Conservation (phyloP, 2,113 vertebrate genomes). For the Percopsis transmontana region DNA sequence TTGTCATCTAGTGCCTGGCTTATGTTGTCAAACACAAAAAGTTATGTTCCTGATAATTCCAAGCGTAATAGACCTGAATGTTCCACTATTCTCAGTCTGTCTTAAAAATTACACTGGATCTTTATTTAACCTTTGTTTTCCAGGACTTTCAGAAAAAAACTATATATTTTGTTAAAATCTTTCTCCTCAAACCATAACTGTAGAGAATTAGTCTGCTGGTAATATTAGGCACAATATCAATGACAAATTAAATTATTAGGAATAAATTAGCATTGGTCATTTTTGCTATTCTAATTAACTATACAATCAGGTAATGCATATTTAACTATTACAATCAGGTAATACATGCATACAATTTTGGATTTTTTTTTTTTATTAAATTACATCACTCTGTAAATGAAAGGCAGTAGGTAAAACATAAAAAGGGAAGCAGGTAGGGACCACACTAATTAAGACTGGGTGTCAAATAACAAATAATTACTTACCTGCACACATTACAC, state of each 20-base stretch:
- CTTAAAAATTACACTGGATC: slow-evolving; percentile 53
- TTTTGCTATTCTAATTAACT: too few relatives aligned
- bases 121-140: slow-evolving; percentile 44
- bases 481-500: slow-evolving; percentile 58
- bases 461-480: slow-evolving; percentile 23
- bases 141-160: slow-evolving; percentile 35
- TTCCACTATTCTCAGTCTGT: slow-evolving; percentile 56
- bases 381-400: slow-evolving; percentile 15
- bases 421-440: slow-evolving; percentile 33
- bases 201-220: too few relatives aligned
- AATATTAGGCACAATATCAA: too few relatives aligned
- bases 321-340: too few relatives aligned
- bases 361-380: too few relatives aligned
- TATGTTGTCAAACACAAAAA: background rate
- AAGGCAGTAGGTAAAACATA: too few relatives aligned
- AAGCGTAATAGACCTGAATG: slow-evolving; percentile 57
- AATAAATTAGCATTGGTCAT: too few relatives aligned
- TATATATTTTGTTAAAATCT: background rate
- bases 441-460: slow-evolving; percentile 19
- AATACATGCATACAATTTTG: too few relatives aligned
- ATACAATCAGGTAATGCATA: too few relatives aligned
- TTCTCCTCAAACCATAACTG: too few relatives aligned
- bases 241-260: too few relatives aligned
- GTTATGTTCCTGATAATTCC: slow-evolving; percentile 46
- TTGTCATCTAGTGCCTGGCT: slow-evolving; percentile 3